phyloP scores from a whole-genome alignment of 1,140 invertebrate genomes.

The Drosophila funebris region DNA sequence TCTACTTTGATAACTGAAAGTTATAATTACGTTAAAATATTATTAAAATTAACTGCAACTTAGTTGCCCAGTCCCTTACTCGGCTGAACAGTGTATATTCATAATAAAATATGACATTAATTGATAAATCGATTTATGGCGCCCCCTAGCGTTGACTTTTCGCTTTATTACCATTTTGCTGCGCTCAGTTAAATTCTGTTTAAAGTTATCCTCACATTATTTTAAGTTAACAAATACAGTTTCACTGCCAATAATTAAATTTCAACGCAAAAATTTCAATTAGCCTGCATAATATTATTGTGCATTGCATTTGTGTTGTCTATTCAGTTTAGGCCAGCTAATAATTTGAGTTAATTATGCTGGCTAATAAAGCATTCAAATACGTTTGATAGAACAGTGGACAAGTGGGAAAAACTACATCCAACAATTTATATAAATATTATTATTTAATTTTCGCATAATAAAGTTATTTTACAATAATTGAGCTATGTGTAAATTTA shows the following conservation, averaged over 20 bases:
- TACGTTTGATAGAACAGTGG: not conserved
- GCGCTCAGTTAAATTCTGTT: constrained; percentile 53
- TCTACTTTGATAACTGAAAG: not conserved
- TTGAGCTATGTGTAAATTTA: not conserved
- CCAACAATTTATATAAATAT: too few species aligned
- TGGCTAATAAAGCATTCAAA: constrained; percentile 16
- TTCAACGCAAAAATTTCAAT: constrained; percentile 64
- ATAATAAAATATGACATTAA: constrained; percentile 69
- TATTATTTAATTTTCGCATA: not conserved
- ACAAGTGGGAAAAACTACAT: not conserved
- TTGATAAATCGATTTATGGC: constrained; percentile 66
- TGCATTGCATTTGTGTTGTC: not conserved
- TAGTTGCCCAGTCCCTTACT: not conserved
- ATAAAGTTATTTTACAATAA: not conserved
- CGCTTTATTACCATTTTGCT: constrained; percentile 35
- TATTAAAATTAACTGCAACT: too few species aligned
- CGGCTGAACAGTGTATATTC: constrained; percentile 52
- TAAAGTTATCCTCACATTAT: constrained; percentile 47
- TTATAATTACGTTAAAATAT: too few species aligned
- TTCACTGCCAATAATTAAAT: constrained; percentile 56
- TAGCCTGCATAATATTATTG: constrained; percentile 64
- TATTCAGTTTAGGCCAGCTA: not conserved
- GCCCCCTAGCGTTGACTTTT: constrained; percentile 62
- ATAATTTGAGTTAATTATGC: constrained; percentile 22
- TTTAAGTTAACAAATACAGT: constrained; percentile 41